phyloP scores from a whole-genome alignment of 2,113 vertebrate species.

The Pipa parva region DNA sequence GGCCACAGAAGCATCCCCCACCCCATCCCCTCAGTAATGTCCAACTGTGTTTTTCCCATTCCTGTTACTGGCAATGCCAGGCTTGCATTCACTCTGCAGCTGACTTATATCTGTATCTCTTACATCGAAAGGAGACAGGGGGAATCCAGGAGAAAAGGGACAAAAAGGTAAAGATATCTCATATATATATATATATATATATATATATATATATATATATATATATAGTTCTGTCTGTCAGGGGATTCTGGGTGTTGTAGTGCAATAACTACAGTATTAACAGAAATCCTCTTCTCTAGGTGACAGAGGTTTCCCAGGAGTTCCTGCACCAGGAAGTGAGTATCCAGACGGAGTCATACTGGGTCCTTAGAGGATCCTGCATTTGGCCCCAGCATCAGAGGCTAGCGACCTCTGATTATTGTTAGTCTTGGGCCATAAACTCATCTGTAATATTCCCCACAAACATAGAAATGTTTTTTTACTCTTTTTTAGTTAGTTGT shows the following conservation, averaged over 20 bases:
- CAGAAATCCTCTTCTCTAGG: not conserved
- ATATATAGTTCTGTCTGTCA: too few species aligned
- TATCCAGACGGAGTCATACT: not conserved
- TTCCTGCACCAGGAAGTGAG: not conserved
- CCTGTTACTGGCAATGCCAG: not conserved
- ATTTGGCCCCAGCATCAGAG: not conserved
- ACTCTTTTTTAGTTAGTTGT: too few species aligned
- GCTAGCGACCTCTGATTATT: too few species aligned
- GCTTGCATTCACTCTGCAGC: not conserved
- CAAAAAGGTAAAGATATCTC: not conserved
- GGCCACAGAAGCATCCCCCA: too few species aligned
- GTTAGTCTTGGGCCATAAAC: too few species aligned
- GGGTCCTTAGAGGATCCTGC: not conserved
- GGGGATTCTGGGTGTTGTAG: too few species aligned
- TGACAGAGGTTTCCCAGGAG: constrained; percentile 11
- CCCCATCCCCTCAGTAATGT: too few species aligned
- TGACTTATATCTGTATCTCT: not conserved
- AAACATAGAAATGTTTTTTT: too few species aligned
- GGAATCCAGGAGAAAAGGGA: not conserved
- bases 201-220: too few species aligned
- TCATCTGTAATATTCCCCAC: too few species aligned
- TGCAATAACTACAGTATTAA: not conserved
- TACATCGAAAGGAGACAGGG: not conserved
- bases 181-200: not conserved
- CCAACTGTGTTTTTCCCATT: too few species aligned